These are phyloP conservation scores for Sinocyclocheilus maitianheensis DNA, from an alignment of 2,113 vertebrate species.

Conservation along the genomic window DNA sequence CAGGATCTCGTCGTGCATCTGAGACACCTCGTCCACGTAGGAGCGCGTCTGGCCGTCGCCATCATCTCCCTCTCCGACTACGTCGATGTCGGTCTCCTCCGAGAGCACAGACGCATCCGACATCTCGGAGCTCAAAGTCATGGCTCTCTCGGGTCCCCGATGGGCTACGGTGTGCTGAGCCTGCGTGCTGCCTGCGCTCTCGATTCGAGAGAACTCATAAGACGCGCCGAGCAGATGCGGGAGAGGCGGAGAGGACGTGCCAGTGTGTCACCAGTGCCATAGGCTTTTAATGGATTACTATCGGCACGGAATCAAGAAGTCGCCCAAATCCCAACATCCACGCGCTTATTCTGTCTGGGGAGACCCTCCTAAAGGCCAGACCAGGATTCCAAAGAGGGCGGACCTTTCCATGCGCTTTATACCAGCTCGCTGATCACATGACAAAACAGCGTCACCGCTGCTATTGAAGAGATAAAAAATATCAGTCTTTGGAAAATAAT, in stretches of 20 bases:
- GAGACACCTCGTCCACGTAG: slow-evolving; percentile 82
- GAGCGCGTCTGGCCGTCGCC: slow-evolving; percentile 75
- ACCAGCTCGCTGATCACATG: slow-evolving; percentile 83
- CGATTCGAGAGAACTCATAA: slow-evolving; percentile 68
- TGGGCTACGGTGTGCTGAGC: slow-evolving; percentile 18
- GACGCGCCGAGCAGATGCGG: slow-evolving; percentile 60
- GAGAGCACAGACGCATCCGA: slow-evolving; percentile 89
- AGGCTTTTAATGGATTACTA: slow-evolving; percentile 55
- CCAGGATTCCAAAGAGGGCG: slow-evolving; percentile 84
- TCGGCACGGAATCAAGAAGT: slow-evolving; percentile 40
- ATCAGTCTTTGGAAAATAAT: slow-evolving; percentile 61
- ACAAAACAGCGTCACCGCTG: slow-evolving; percentile 77
- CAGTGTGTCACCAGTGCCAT: slow-evolving; percentile 64
- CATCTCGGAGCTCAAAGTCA: slow-evolving; percentile 96
- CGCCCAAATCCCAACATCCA: slow-evolving; percentile 46
- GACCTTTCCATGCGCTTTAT: slow-evolving; percentile 78
- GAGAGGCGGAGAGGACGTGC: slow-evolving; percentile 56
- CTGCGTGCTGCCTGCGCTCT: slow-evolving; percentile 38
- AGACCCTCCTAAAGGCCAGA: slow-evolving; percentile 72
- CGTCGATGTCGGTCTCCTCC: slow-evolving; percentile 93
- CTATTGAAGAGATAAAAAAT: slow-evolving; percentile 54
- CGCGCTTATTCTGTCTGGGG: slow-evolving; percentile 44
- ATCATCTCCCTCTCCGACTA: slow-evolving; percentile 89
- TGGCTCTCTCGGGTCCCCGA: slow-evolving; percentile 73
- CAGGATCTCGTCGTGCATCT: slow-evolving; percentile 78